phyloP scores from a whole-genome alignment of 1,140 invertebrate genomes.

The Trypoxylus dichotomus region DNA sequence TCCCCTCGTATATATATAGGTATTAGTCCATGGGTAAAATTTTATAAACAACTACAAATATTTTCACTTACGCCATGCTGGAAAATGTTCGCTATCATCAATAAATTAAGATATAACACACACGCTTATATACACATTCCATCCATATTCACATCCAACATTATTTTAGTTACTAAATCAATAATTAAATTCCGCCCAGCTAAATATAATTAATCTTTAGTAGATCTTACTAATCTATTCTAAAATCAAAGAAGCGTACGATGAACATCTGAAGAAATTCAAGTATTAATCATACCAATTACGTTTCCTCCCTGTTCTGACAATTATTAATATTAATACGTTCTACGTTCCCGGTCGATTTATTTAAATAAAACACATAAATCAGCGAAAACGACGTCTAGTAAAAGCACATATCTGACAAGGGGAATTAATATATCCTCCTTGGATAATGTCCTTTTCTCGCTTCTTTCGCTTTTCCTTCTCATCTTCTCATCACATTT shows the following conservation, averaged over 20 bases:
- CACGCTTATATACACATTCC: too few species aligned
- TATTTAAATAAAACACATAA: slow-evolving; percentile 25
- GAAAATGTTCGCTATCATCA: too few species aligned
- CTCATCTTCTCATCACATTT: slow-evolving; percentile 1
- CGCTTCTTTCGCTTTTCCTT: background rate
- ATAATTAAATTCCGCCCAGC: too few species aligned
- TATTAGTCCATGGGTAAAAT: too few species aligned
- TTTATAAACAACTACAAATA: too few species aligned
- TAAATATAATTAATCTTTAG: background rate
- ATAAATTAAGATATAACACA: too few species aligned
- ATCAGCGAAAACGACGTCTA: slow-evolving; percentile 4
- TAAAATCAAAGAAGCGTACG: background rate
- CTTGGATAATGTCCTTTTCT: background rate
- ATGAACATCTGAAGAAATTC: background rate
- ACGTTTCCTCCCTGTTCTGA: background rate
- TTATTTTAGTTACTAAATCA: too few species aligned
- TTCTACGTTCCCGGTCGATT: background rate
- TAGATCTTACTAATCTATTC: background rate
- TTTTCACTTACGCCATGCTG: too few species aligned
- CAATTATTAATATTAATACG: slow-evolving; percentile 23
- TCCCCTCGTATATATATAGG: too few species aligned
- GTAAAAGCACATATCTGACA: background rate
- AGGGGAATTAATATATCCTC: slow-evolving; percentile 1
- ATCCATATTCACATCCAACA: too few species aligned
- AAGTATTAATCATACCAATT: background rate